Conservation (phyloP, 1,140 invertebrate genomes). For the Bombus picipes region DNA sequence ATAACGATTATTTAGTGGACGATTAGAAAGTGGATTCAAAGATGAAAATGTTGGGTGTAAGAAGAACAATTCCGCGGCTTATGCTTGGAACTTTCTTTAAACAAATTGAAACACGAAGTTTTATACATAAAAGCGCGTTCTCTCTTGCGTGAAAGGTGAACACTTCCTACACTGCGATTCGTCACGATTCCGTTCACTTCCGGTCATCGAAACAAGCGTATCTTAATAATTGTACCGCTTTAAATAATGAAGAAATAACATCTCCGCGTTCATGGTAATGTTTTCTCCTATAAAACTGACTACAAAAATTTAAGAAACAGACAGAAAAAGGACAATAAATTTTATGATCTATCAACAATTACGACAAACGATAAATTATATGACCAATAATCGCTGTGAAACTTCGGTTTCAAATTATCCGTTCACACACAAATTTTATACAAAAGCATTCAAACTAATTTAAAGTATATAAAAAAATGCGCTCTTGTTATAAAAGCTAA, state of each 20-base stretch:
- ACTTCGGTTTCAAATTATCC: too few relatives aligned
- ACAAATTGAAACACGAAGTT: conserved; percentile 4
- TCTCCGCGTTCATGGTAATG: not conserved
- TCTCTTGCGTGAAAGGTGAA: conserved; percentile 32
- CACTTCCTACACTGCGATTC: conserved; percentile 17
- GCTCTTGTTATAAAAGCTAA: too few relatives aligned
- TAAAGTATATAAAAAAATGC: too few relatives aligned
- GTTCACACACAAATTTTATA: too few relatives aligned
- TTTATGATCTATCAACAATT: not conserved
- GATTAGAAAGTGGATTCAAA: conserved; percentile 4
- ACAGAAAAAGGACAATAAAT: not conserved
- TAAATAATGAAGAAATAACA: not conserved
- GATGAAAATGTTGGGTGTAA: too few relatives aligned
- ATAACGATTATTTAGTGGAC: not conserved
- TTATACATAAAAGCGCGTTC: conserved; percentile 22
- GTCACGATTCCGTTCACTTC: conserved; percentile 45
- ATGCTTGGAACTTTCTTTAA: conserved; percentile 2
- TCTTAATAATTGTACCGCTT: not conserved
- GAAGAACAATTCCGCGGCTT: not conserved
- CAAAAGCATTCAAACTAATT: too few relatives aligned
- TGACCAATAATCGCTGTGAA: too few relatives aligned
- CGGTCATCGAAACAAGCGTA: conserved; percentile 21
- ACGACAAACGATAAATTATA: too few relatives aligned
- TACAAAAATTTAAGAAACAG: too few relatives aligned
- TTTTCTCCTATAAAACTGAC: not conserved